Conservation (phyloP, 1,140 invertebrate genomes). For the Acyrthosiphon pisum region DNA sequence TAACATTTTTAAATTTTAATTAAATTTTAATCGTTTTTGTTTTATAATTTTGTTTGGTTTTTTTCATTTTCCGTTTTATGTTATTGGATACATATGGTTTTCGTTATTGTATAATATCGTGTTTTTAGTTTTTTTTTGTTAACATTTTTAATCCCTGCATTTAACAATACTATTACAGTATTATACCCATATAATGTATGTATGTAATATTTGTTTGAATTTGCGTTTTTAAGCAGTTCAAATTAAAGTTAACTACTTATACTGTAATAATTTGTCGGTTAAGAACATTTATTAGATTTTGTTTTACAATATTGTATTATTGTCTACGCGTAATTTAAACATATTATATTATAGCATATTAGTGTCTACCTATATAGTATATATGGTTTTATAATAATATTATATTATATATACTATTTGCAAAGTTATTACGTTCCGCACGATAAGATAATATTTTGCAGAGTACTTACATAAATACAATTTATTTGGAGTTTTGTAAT, state of each 20-base stretch:
- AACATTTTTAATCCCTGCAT: too few species aligned
- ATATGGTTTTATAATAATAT: neutral
- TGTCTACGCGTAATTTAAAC: neutral
- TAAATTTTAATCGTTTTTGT: too few species aligned
- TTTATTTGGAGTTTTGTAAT: neutral
- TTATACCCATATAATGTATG: too few species aligned
- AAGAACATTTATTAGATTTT: neutral
- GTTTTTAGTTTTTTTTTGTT: too few species aligned
- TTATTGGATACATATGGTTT: too few species aligned
- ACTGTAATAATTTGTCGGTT: neutral
- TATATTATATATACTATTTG: neutral
- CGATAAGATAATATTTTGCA: neutral
- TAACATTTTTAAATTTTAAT: too few species aligned
- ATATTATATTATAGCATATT: neutral
- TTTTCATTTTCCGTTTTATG: too few species aligned
- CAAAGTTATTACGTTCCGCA: neutral
- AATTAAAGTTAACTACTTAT: too few species aligned
- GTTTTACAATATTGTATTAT: neutral
- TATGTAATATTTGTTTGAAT: too few species aligned
- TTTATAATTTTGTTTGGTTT: too few species aligned
- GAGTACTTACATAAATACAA: neutral
- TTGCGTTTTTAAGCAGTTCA: neutral
- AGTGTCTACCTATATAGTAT: neutral
- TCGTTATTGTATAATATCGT: too few species aligned
- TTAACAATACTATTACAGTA: too few species aligned